Conservation (phyloP, 2,797 vertebrate species). For the Acestrorhynchus altus region DNA sequence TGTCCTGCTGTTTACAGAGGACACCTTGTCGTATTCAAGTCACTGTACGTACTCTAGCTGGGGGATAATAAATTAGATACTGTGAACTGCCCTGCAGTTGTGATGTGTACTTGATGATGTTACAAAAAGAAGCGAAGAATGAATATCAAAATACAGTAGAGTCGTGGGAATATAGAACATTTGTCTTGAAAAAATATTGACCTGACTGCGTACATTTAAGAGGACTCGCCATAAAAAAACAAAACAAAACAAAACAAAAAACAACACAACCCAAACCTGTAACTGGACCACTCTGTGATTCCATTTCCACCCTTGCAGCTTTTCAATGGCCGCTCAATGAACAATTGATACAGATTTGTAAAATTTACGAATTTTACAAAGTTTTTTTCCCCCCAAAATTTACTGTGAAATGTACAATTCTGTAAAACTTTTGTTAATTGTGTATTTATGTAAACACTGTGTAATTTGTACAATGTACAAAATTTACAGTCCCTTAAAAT, state of each 20-base stretch:
- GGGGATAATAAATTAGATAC: slow-evolving; percentile 84
- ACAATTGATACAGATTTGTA: too few relatives aligned
- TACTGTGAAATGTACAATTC: too few relatives aligned
- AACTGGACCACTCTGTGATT: slow-evolving; percentile 9
- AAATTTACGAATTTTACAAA: too few relatives aligned
- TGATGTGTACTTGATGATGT: slow-evolving; percentile 73
- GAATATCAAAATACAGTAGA: slow-evolving; percentile 72
- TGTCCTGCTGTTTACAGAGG: slow-evolving; percentile 72
- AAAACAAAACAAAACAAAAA: slow-evolving; percentile 27
- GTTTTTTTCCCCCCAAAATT: too few relatives aligned
- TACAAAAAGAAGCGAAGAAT: slow-evolving; percentile 67
- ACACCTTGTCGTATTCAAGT: slow-evolving; percentile 84
- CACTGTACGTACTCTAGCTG: slow-evolving; percentile 72
- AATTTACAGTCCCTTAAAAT: too few relatives aligned
- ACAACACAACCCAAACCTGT: slow-evolving; percentile 19
- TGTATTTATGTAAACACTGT: too few relatives aligned
- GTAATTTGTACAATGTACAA: too few relatives aligned
- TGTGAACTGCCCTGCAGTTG: slow-evolving; percentile 88
- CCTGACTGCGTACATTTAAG: slow-evolving; percentile 68
- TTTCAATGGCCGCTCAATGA: background rate
- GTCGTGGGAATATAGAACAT: slow-evolving; percentile 62
- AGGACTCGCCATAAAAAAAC: slow-evolving; percentile 42
- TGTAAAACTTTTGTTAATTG: too few relatives aligned
- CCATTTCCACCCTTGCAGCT: slow-evolving; percentile 18
- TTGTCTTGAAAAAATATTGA: slow-evolving; percentile 57